These are phyloP conservation scores for Sacculina carcini DNA, from an alignment of 2,888 invertebrate species.

Conservation along the genomic window DNA sequence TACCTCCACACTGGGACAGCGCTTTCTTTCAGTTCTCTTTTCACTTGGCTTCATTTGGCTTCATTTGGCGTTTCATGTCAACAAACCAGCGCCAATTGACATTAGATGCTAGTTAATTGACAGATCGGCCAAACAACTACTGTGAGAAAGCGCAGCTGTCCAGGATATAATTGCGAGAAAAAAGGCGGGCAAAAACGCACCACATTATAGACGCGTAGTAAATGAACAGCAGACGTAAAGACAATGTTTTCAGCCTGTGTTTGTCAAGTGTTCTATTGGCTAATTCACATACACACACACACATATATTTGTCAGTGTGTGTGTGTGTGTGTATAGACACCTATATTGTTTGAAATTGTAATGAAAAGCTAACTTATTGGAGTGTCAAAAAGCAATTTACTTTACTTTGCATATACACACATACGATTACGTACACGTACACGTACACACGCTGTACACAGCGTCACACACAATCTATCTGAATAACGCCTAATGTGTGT, in stretches of 20 bases:
- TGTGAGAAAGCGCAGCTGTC: too few relatives aligned
- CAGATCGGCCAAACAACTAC: too few relatives aligned
- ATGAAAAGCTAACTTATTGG: too few relatives aligned
- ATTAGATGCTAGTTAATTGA: too few relatives aligned
- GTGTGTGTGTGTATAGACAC: neutral
- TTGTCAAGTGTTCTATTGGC: neutral
- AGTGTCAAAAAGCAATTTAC: neutral
- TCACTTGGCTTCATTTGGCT: neutral
- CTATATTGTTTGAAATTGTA: neutral
- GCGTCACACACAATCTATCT: too few relatives aligned
- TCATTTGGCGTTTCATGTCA: too few relatives aligned
- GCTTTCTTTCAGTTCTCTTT: neutral
- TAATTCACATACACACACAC: neutral
- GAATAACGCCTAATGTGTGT: neutral
- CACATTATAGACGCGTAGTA: too few relatives aligned
- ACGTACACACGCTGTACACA: conserved; percentile 6
- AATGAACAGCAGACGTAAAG: too few relatives aligned
- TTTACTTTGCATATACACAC: conserved; percentile 5
- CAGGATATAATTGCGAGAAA: too few relatives aligned
- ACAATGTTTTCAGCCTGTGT: neutral
- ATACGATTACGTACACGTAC: conserved; percentile 6
- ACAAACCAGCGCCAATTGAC: too few relatives aligned
- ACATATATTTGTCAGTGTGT: conserved; percentile 2
- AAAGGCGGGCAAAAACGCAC: too few relatives aligned
- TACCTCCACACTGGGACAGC: neutral